Percentiles rank a stretch among this genome's conserved stretches.
phyloP scores from a whole-genome alignment of 1,140 invertebrate genomes.

The Drosophila arawakana region DNA sequence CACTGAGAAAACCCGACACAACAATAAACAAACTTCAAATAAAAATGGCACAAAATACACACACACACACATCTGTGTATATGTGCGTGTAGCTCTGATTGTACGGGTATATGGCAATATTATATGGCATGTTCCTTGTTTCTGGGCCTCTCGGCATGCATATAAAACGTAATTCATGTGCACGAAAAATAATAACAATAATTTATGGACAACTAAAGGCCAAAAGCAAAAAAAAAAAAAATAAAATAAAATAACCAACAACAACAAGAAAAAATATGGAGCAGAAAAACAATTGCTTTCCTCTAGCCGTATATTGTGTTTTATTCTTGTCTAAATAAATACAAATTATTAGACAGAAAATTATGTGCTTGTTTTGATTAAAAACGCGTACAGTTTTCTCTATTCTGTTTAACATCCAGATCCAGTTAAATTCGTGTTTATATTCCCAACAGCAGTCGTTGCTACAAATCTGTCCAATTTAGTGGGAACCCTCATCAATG shows the following conservation, averaged over 20 bases:
- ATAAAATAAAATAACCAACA: conserved; percentile 24
- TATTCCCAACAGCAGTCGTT: neutral
- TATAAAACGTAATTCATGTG: conserved; percentile 64
- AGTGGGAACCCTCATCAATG: conserved; percentile 63
- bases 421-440: conserved; percentile 14
- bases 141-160: conserved; percentile 32
- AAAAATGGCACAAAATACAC: conserved; percentile 35
- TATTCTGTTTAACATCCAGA: conserved; percentile 14
- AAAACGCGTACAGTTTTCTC: conserved; percentile 54
- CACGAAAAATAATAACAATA: conserved; percentile 40
- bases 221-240: neutral
- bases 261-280: conserved; percentile 39
- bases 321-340: conserved; percentile 36
- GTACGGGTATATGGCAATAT: conserved; percentile 22
- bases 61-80: neutral
- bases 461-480: conserved; percentile 21
- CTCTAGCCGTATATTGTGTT: conserved; percentile 17
- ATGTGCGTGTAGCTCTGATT: neutral
- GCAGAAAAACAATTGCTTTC: conserved; percentile 49
- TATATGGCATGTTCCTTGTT: conserved; percentile 17
- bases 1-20: conserved; percentile 35
- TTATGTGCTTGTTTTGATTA: conserved; percentile 76
- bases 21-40: conserved; percentile 50
- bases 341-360: conserved; percentile 65
- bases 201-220: conserved; percentile 42